Evolutionary conservation across 2,113 vertebrate genomes (phyloP), one percentile per base, ranked within the genome.

Genomic region (Barnardius zonarius): DNA sequence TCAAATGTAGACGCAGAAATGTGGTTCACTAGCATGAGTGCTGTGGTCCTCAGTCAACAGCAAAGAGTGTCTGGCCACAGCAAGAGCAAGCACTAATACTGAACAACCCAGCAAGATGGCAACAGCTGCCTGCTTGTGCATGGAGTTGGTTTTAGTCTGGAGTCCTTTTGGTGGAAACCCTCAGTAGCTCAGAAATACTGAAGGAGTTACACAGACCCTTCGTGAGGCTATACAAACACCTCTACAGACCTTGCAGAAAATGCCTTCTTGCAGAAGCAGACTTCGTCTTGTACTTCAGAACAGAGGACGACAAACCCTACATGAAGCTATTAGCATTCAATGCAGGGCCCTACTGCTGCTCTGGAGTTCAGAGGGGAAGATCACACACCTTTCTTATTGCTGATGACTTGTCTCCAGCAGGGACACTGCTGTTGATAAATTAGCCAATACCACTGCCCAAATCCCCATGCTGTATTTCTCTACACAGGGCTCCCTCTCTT

Each of bases 71-170:
- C 49, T 12, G 46, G 69, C 22, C 41, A 6, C 59, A 70, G 86
- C 41, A 17, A 10, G 41, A 62, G 51, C 31, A 35, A 46, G 54
- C 9, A 37, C 1, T 13, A 11, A 8, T 7, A 22, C 49, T n/a
- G 68, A 51, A 37, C 63, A 62, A 2, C 1, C 1, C 22, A 61
- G 8, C 0, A 2, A 12, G 72, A 2, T 30, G 30, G 22, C 35
- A 51, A 4, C 57, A 10, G 62, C 67, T 48, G 67, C 48, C n/a
- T 28, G 33, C n/a, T 61, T 11, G 10, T 18, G 33, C 51, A 44
- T 5, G 0, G 28, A 10, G 4, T 5, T 0, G 1, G 6, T 48
- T 77, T 61, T 59, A 52, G 39, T 19, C 8, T 28, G 49, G 14
- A 69, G 11, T 10, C 20, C 17, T 61, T 30, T 51, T 31, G 54